A percentile compares a stretch with the other conserved stretches of the same genome.
phyloP scores from a whole-genome alignment of 92 coral and sea anemone species.

The Bergia sp. region DNA sequence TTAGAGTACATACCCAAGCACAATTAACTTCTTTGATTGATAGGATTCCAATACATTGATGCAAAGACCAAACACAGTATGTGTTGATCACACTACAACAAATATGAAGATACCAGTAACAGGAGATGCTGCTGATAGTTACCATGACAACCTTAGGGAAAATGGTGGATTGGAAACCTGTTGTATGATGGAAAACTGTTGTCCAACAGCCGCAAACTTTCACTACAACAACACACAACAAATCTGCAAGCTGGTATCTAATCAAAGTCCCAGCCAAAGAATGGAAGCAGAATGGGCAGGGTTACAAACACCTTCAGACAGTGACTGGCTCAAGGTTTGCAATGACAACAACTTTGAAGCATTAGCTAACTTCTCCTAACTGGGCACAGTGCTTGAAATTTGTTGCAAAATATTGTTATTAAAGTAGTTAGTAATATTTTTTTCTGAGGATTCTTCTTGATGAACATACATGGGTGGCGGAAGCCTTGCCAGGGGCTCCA shows the following conservation, averaged over 20 bases:
- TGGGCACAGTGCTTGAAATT: neutral
- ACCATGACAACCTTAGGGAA: neutral
- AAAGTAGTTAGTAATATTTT: too few relatives aligned
- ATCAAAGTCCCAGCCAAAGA: neutral
- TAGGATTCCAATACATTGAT: neutral
- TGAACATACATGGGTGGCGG: too few relatives aligned
- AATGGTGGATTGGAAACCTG: neutral
- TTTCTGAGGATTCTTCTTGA: too few relatives aligned
- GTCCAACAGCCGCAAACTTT: neutral
- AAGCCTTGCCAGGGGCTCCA: too few relatives aligned
- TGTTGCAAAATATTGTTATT: neutral
- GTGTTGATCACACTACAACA: neutral
- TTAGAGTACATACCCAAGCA: neutral
- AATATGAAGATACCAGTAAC: neutral
- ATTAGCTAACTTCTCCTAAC: conserved; percentile 17
- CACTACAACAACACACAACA: neutral
- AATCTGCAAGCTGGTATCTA: neutral
- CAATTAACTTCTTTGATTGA: neutral
- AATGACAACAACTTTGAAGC: conserved; percentile 16
- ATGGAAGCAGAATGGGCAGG: neutral
- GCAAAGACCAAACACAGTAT: neutral
- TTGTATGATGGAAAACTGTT: neutral
- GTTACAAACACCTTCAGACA: neutral
- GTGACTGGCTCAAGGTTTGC: neutral
- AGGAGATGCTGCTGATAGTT: neutral